These are phyloP conservation scores for Tylochromis polylepis DNA, from an alignment of 2,113 vertebrate genomes.

Conservation along the genomic window DNA sequence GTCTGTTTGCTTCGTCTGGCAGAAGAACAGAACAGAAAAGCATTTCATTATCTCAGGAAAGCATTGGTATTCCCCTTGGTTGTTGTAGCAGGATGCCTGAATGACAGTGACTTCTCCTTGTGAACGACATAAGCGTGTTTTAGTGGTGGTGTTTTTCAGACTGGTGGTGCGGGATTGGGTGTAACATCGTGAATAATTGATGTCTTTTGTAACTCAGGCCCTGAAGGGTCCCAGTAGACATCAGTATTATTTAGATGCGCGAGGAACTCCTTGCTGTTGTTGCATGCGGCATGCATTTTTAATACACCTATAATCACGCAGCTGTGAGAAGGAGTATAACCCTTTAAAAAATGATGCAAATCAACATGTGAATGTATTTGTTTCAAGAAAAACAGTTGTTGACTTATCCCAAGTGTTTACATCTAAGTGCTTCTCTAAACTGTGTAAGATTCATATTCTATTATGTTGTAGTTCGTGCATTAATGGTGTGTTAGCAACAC, in stretches of 20 bases:
- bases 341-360: conserved; percentile 1
- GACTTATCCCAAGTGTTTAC: not conserved
- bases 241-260: conserved; percentile 63
- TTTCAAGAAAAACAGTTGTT: not conserved
- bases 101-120: conserved; percentile 42
- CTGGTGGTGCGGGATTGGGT: not conserved
- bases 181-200: conserved; percentile 74
- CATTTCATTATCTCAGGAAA: conserved; percentile 6
- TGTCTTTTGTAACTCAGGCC: conserved; percentile 52
- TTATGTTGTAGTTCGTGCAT: not conserved
- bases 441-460: not conserved
- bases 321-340: not conserved
- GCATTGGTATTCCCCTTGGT: conserved; percentile 39
- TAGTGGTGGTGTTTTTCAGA: conserved; percentile 51
- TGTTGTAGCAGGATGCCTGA: conserved; percentile 20
- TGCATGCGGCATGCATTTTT: conserved; percentile 62
- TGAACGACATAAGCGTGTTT: conserved; percentile 53
- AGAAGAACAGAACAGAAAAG: not conserved
- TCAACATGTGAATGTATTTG: not conserved
- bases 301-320: conserved; percentile 48
- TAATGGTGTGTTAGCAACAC: not conserved
- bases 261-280: conserved; percentile 46
- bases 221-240: conserved; percentile 58
- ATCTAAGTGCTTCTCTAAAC: not conserved
- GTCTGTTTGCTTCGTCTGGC: not conserved